These are phyloP conservation scores for Scaptomyza pallida DNA, from an alignment of 1,140 invertebrate genomes.

Conservation along the genomic window DNA sequence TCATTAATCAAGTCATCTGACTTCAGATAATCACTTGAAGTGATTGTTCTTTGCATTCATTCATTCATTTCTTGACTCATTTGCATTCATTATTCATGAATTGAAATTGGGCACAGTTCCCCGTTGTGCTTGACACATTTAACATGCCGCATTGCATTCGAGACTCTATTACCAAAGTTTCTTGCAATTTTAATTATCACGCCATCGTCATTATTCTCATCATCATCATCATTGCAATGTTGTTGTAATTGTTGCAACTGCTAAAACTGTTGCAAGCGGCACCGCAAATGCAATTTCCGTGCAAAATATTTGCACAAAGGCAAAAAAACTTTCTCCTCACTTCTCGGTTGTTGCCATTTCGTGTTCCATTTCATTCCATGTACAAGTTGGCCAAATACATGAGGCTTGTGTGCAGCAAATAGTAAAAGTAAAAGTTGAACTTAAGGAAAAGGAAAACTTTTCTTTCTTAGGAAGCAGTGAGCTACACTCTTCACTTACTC, in stretches of 20 bases:
- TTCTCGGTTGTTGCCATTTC: background rate
- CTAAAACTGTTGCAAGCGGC: conserved; percentile 23
- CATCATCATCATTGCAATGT: conserved; percentile 18
- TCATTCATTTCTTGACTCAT: background rate
- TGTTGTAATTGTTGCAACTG: conserved; percentile 32
- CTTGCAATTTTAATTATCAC: conserved; percentile 46
- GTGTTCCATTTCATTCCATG: background rate
- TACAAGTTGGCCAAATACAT: conserved; percentile 15
- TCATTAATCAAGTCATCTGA: conserved; percentile 1
- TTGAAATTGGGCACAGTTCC: conserved; percentile 41
- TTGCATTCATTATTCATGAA: conserved; percentile 22
- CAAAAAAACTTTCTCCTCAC: conserved; percentile 35
- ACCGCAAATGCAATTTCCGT: conserved; percentile 40
- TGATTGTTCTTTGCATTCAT: background rate
- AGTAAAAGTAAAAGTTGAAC: conserved; percentile 10
- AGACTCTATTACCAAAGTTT: conserved; percentile 29
- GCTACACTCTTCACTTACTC: background rate
- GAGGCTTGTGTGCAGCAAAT: conserved; percentile 18
- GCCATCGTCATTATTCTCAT: conserved; percentile 24
- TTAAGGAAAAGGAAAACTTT: conserved; percentile 32
- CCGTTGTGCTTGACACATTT: conserved; percentile 30
- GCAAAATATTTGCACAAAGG: conserved; percentile 45
- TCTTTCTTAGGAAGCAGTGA: conserved; percentile 9
- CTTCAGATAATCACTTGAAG: background rate
- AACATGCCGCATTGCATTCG: conserved; percentile 39